Percentiles rank a stretch among this genome's conserved stretches.
Conservation (phyloP, 2,888 invertebrate genomes). For the Drosophila mayaguana region DNA sequence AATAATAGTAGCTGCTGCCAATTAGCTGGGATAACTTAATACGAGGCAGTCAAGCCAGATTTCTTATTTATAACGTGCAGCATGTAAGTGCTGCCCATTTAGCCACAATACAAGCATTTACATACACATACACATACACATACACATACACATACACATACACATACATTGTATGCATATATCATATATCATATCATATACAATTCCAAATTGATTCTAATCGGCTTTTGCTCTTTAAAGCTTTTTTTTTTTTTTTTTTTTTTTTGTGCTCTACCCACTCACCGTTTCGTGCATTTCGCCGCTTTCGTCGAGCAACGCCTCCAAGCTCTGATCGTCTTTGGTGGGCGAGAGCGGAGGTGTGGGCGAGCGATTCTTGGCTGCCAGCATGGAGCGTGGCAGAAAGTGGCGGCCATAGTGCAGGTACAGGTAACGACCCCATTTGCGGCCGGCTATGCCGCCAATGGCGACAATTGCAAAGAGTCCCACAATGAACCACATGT, state of each 20-base stretch:
- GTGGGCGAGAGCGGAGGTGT: conserved; percentile 83
- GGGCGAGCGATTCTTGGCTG: conserved; percentile 82
- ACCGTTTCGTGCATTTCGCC: conserved; percentile 85
- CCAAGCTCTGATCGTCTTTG: conserved; percentile 83
- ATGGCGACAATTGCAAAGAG: conserved; percentile 68
- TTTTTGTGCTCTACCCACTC: conserved; percentile 51
- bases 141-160: no score
- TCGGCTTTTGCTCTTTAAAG: not conserved
- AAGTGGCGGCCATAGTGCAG: conserved; percentile 83
- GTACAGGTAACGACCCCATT: conserved; percentile 84
- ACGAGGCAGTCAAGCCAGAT: conserved; percentile 16
- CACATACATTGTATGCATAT: not conserved
- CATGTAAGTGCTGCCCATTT: not conserved
- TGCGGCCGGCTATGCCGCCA: conserved; percentile 79
- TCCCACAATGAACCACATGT: conserved; percentile 82
- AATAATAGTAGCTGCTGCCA: conserved; percentile 44
- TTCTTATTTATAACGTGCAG: conserved; percentile 2
- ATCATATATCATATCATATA: not conserved
- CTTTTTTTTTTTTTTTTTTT: not conserved
- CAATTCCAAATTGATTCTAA: not conserved
- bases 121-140: no score
- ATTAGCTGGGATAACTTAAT: conserved; percentile 46
- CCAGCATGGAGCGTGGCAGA: conserved; percentile 80
- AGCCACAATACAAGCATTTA: not conserved
- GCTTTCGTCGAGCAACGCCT: conserved; percentile 82